Evolutionary conservation across 1,140 invertebrate species (phyloP).

Genomic region (Drosophila subobscura): DNA sequence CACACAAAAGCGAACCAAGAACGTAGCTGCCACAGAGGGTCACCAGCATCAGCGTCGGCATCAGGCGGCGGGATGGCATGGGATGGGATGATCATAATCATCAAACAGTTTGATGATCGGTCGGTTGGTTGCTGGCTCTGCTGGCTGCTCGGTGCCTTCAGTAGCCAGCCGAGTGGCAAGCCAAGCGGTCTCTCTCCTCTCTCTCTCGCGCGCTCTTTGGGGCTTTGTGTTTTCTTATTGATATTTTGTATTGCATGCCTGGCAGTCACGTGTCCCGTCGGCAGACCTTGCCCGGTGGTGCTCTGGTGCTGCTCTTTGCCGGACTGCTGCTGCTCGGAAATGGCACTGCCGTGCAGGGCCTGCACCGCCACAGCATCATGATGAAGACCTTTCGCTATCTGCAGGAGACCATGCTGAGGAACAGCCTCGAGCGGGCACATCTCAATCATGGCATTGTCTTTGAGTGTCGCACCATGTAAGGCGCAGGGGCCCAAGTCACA

Average conservation of each 20-base stretch:
- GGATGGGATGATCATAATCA: background rate
- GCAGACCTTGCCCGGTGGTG: slow-evolving; percentile 2
- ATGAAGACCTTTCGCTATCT: slow-evolving; percentile 64
- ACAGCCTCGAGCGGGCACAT: slow-evolving; percentile 70
- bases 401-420: slow-evolving; percentile 73
- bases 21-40: slow-evolving; percentile 40
- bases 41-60: slow-evolving; percentile 10
- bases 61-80: slow-evolving; percentile 13
- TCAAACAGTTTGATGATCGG: slow-evolving; percentile 18
- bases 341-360: slow-evolving; percentile 7
- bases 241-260: slow-evolving; percentile 17
- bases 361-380: slow-evolving; percentile 65
- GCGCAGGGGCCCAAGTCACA: background rate
- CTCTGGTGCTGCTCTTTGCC: slow-evolving; percentile 18
- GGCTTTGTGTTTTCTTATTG: slow-evolving; percentile 3
- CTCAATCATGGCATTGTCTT: slow-evolving; percentile 77
- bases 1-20: slow-evolving; percentile 49
- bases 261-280: slow-evolving; percentile 27
- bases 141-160: slow-evolving; percentile 47
- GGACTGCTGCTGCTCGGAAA: slow-evolving; percentile 36
- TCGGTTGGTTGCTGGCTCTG: slow-evolving; percentile 24
- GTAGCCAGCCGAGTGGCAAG: slow-evolving; percentile 78
- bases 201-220: background rate
- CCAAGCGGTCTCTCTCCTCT: slow-evolving; percentile 47
- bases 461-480: slow-evolving; percentile 79